Base-by-base conservation (phyloP, 2,888 invertebrate species). In the Nomada goodeniana region DNA sequence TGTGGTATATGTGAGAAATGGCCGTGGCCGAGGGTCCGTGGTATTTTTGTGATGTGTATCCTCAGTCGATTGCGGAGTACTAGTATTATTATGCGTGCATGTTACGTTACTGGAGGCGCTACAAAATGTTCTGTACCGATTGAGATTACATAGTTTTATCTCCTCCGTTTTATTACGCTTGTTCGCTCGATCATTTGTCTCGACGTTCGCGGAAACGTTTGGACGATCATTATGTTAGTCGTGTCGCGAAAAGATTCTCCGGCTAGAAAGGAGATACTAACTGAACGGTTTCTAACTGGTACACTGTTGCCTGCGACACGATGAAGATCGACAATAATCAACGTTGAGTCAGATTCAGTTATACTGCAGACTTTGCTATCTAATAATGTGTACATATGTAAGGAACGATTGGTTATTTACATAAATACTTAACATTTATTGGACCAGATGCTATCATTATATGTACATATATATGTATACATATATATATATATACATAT, bases 401-500 rank as follows among this genome's bases (percentile, higher is more conserved):
- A 73, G 72, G 75, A 83, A 86, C 26, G 26, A 76, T 79, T 84
- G 80, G 76, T 83, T 80, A 79, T 87, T 85, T 87, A 82, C 69
- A 64, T 84, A 81, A 90, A 89, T 90, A 91, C 91, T 90, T 91
- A 90, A 90, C 82, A 90, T 89, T 91, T 88, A 89, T 89, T 88
- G 88, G 89, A 90, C 86, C 90, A 91, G 87, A 89, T 84, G 83
- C 78, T 88, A 82, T 89, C 83, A 57, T 57, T 23, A 89, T 85
- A 85, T 86, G 83, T 87, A 85, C 83, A 73, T 76, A 83, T 75
- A 77, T 78, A 68, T 79, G 26, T 57, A 26, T 23, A 57, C 4
- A 13, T 57, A 57, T 20, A 86, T 80, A 85, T 76, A 85, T 86
- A 89, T 84, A 85, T 86, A 85, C 82, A 84, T 86, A 86, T 81